Conservation (phyloP, 2,888 invertebrate genomes). For the Phytoseiulus persimilis region DNA sequence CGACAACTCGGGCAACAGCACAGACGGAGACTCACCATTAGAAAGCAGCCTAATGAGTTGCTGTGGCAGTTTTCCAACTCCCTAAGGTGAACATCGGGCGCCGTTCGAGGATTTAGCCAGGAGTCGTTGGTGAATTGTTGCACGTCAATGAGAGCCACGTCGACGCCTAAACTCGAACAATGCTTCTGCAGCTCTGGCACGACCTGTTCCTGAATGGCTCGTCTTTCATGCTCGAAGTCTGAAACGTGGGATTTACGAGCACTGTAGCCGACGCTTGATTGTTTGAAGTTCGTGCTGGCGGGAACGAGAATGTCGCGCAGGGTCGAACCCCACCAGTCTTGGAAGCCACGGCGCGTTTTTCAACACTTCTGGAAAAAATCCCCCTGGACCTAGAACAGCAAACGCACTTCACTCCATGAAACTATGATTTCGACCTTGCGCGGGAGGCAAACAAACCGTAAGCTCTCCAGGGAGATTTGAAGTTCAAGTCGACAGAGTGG, state of each 20-base stretch:
- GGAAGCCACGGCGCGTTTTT: no score
- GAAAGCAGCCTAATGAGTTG: constrained; percentile 44
- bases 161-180: constrained; percentile 43
- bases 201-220: constrained; percentile 44
- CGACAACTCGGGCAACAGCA: no score
- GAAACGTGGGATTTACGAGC: background rate
- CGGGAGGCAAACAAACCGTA: no score
- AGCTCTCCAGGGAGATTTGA: no score
- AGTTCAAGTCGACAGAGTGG: no score
- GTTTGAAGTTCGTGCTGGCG: background rate
- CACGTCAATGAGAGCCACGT: constrained; percentile 44
- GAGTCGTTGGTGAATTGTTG: constrained; percentile 44
- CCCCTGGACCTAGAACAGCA: no score
- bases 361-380: no score
- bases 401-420: no score
- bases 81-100: constrained; percentile 43
- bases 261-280: background rate
- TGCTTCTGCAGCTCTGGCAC: constrained; percentile 45
- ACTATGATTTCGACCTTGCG: no score
- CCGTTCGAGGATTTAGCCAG: constrained; percentile 43
- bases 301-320: background rate
- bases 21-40: constrained; percentile 42
- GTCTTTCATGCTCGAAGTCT: constrained; percentile 45
- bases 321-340: no score
- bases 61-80: constrained; percentile 44